Evolutionary conservation across 1,140 invertebrate species (phyloP), one percentile per base, ranked within the genome.

Genomic region (Meloidogyne floridensis): DNA sequence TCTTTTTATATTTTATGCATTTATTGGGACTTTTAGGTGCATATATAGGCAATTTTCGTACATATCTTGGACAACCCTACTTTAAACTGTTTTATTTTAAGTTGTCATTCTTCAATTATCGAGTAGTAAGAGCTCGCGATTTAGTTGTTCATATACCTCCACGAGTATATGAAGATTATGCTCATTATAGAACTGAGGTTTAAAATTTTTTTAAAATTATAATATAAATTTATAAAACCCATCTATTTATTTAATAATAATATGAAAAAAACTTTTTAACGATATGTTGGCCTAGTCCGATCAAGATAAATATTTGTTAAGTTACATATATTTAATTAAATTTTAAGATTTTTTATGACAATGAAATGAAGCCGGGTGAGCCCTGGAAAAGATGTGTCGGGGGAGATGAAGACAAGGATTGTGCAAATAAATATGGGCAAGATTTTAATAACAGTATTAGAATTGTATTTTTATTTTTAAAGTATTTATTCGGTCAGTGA

Each of bases 71-170:
- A 20, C 20, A 20, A 20, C 20, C 20, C 1, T 20, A 20, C 20
- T 20, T 20, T 0, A 20, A 20, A 20, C 20, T 20, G 20, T 20
- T 20, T 20, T 20, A 20, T 47, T 47, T 65, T 5, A 47, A 75
- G 74, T 6, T 75, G 6, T 10, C 54, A 11, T 59, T 42, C 53
- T 75, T 51, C 59, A 81, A 53, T 15, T 87, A 82, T 72, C 86
- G 86, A 13, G 82, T 87, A 2, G 82, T 81, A 0, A 84, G 87
- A 59, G 53, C 77, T 43, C 72, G 82, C 15, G 85, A 86, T 78
- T 32, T 80, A 18, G 86, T 87, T 71, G 80, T 82, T 18, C 86
- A 87, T 69, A 15, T 85, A 18, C 86, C 86, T 56, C 84, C 86
- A 54, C 72, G 74, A 20, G 71, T 77, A 7, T 84, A 81, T 18